Evolutionary conservation across 2,797 vertebrate species (phyloP).

Genomic region (Sebastes trivittatus): DNA sequence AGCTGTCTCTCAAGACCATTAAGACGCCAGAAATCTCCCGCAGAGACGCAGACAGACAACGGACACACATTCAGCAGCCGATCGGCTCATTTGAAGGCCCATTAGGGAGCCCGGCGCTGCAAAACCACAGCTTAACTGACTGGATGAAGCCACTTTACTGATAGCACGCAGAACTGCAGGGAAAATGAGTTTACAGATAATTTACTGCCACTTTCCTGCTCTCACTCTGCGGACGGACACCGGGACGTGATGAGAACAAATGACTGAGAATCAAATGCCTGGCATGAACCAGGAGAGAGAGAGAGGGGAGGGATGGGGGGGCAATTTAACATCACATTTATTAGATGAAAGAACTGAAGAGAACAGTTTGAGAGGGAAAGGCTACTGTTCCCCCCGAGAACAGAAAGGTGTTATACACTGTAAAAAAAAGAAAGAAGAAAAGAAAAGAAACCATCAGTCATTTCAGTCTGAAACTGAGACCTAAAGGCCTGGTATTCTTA

Average conservation of each 20-base stretch:
- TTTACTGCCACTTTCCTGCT: conserved; percentile 41
- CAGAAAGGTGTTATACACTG: neutral
- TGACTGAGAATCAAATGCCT: neutral
- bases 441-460: neutral
- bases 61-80: conserved; percentile 7
- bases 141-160: conserved; percentile 39
- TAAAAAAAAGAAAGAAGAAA: neutral
- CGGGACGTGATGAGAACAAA: conserved; percentile 34
- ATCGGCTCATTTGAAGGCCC: conserved; percentile 19
- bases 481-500: neutral
- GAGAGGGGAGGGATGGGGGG: no score
- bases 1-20: conserved; percentile 44
- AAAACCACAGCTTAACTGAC: neutral
- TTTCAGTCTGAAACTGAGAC: neutral
- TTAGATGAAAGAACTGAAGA: neutral
- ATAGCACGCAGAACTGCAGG: neutral
- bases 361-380: neutral
- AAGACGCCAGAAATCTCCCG: conserved; percentile 30
- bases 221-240: neutral
- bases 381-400: neutral
- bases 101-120: conserved; percentile 9
- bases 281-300: neutral
- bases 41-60: conserved; percentile 2
- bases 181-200: conserved; percentile 34
- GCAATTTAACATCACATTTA: neutral